phyloP scores from a whole-genome alignment of 1,140 invertebrate species.

The Musca vetustissima region DNA sequence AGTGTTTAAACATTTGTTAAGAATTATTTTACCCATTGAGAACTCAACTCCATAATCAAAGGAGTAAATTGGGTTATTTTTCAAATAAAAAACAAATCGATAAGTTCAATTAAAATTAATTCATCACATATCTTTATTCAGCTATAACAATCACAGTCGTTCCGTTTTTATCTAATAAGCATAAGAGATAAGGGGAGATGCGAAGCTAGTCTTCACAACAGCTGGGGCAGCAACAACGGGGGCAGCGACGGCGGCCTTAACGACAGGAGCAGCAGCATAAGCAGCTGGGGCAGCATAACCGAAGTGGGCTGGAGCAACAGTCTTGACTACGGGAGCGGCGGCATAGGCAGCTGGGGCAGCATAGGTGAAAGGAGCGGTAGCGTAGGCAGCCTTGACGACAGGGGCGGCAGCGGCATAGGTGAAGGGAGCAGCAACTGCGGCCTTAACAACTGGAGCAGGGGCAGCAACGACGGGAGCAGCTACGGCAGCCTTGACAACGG shows the following conservation, averaged over 20 bases:
- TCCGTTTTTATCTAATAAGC: constrained; percentile 30
- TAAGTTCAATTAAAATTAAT: neutral
- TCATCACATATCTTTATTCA: constrained; percentile 16
- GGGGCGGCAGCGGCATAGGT: constrained; percentile 22
- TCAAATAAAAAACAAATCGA: too few relatives aligned
- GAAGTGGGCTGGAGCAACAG: constrained; percentile 28
- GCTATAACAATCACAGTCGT: neutral
- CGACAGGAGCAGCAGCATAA: constrained; percentile 39
- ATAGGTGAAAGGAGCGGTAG: neutral
- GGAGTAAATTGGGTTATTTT: too few relatives aligned
- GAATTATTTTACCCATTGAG: too few relatives aligned
- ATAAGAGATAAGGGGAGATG: constrained; percentile 33
- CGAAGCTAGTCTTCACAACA: constrained; percentile 27
- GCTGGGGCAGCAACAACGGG: constrained; percentile 31
- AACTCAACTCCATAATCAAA: too few relatives aligned
- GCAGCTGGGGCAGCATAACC: constrained; percentile 29
- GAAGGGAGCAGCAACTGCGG: constrained; percentile 36
- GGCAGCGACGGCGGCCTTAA: too few relatives aligned
- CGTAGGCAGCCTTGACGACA: neutral
- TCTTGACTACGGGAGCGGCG: constrained; percentile 40
- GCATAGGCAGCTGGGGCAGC: neutral
- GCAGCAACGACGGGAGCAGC: constrained; percentile 33
- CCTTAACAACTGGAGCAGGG: constrained; percentile 43
- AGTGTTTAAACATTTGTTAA: too few relatives aligned
- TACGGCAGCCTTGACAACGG: constrained; percentile 48